Evolutionary conservation across 2,113 vertebrate genomes (phyloP).

Genomic region (Atherinomorus stipes): DNA sequence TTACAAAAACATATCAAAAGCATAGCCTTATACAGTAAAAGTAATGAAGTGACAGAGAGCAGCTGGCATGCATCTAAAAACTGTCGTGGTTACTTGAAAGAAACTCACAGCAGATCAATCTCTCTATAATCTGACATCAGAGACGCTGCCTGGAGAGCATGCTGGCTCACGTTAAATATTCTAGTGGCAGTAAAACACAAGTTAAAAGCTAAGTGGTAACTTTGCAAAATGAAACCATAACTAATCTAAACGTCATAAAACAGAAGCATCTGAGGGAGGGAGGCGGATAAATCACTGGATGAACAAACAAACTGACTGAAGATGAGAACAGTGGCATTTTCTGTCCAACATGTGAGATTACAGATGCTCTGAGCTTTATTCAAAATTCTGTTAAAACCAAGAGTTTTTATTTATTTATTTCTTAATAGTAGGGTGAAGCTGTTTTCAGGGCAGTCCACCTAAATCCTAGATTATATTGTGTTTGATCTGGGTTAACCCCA

Average conservation of each 20-base stretch:
- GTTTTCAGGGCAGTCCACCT: conserved; percentile 53
- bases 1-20: conserved; percentile 9
- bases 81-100: conserved; percentile 55
- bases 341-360: conserved; percentile 18
- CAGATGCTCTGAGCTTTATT: conserved; percentile 37
- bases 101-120: conserved; percentile 27
- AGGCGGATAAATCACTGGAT: conserved; percentile 5
- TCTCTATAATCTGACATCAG: conserved; percentile 57
- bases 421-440: conserved; percentile 29
- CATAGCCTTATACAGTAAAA: conserved; percentile 43
- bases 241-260: conserved; percentile 35
- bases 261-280: conserved; percentile 21
- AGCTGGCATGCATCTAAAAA: conserved; percentile 44
- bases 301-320: conserved; percentile 11
- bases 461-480: conserved; percentile 77
- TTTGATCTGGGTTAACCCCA: conserved; percentile 72
- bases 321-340: conserved; percentile 5
- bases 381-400: conserved; percentile 46
- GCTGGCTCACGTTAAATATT: conserved; percentile 10
- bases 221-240: conserved; percentile 36
- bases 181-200: conserved; percentile 8
- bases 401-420: conserved; percentile 41
- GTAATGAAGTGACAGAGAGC: conserved; percentile 17
- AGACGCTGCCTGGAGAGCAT: conserved; percentile 23
- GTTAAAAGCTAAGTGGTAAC: conserved; percentile 19